Evolutionary conservation across 2,888 invertebrate genomes (phyloP).

Genomic region (Hartigia nigra): DNA sequence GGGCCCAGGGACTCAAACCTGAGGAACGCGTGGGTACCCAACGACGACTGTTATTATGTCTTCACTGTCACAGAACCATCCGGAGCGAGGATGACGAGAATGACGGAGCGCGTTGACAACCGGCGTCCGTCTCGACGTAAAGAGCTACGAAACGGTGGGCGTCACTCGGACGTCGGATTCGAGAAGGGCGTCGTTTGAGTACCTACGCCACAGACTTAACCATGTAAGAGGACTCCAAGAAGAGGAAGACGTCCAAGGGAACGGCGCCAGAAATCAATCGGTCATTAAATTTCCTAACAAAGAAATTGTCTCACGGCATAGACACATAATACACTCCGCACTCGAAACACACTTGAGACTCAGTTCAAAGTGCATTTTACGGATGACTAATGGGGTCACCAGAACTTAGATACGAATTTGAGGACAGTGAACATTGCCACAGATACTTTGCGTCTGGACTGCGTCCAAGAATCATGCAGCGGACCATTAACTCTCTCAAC

Average conservation of each 20-base stretch:
- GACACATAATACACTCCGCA: background rate
- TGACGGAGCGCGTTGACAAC: slow-evolving; percentile 25
- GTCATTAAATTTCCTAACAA: background rate
- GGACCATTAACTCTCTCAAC: background rate
- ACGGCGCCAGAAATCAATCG: background rate
- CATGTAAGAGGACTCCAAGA: background rate
- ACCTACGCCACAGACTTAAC: background rate
- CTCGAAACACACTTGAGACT: background rate
- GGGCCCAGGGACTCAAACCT: slow-evolving; percentile 33
- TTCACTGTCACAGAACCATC: slow-evolving; percentile 30
- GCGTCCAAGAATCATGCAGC: background rate
- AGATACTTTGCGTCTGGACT: background rate
- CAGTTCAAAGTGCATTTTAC: background rate
- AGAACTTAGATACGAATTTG: background rate
- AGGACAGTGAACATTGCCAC: background rate
- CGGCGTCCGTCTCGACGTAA: slow-evolving; percentile 10
- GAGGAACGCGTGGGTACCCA: slow-evolving; percentile 29
- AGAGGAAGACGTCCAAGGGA: background rate
- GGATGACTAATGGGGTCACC: background rate
- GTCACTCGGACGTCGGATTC: background rate
- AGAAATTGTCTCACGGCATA: background rate
- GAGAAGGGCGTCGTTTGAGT: background rate
- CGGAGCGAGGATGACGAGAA: slow-evolving; percentile 11
- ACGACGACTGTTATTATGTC: slow-evolving; percentile 45
- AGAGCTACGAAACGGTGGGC: slow-evolving; percentile 1